Evolutionary conservation across 2,888 invertebrate species (phyloP), one percentile per base, ranked within the genome.

Genomic region (Epirrhoe alternata): DNA sequence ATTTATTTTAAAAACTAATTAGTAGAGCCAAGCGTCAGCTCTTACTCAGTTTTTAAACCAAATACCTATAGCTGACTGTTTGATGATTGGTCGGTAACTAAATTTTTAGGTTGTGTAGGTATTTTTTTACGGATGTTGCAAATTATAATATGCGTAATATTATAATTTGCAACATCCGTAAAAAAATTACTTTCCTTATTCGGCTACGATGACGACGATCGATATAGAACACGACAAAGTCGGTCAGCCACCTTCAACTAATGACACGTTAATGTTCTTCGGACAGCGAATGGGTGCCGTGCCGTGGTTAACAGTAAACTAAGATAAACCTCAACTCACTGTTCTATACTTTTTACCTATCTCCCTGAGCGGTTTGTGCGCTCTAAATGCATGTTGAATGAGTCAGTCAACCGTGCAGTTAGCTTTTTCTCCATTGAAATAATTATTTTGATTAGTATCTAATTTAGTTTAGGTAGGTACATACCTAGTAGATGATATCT

Each of bases 181-280:
- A 5, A 57, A 16, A 35, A 12, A 50, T 58, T 16, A 14, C 16
- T 6, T 51, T 42, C 45, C 17, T 12, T 58, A 50, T 38, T 31
- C 16, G 33, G 31, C 10, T 49, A 49, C 16, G 16, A 35, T 31
- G 61, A 42, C 61, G 53, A 71, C 57, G 67, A 73, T 61, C 54
- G 72, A 75, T 77, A 78, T 77, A 74, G 75, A 80, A 24, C 38
- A 33, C 52, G 74, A 78, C 75, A 73, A 77, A 79, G 78, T 80
- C 88, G 91, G 92, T 90, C 90, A 92, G 87, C 88, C 83, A 91
- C 90, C 91, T 90, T 88, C 81, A 79, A 84, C 88, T 90, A 90
- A 91, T 90, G 87, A 90, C 86, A 90, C 85, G 88, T 85, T 90
- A 90, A 89, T 89, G 85, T 82, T 84, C 82, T 78, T 83, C 83